These are phyloP conservation scores for Macrocentrus cingulum DNA, from an alignment of 1,140 invertebrate species.

Conservation along the genomic window DNA sequence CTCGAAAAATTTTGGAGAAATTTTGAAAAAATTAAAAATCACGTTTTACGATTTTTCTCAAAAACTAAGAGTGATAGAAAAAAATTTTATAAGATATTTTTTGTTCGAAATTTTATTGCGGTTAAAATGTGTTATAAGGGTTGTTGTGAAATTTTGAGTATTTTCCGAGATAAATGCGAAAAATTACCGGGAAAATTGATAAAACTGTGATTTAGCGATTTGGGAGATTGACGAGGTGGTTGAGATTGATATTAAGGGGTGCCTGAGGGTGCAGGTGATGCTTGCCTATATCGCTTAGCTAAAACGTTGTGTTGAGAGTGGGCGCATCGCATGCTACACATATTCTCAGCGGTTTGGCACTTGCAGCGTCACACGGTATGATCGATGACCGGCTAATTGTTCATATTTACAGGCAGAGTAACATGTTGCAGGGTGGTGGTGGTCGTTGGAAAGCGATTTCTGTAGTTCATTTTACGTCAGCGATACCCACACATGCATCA, in stretches of 20 bases:
- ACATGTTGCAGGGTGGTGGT: conserved; percentile 21
- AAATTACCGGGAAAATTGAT: too few species aligned
- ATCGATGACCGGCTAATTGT: conserved; percentile 49
- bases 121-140: too few species aligned
- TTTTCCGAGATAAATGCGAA: too few species aligned
- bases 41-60: too few species aligned
- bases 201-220: too few species aligned
- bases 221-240: too few species aligned
- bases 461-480: conserved; percentile 12
- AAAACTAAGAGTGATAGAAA: too few species aligned
- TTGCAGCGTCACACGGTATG: conserved; percentile 33
- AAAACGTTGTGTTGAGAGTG: conserved; percentile 4
- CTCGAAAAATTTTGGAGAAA: too few species aligned
- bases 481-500: neutral
- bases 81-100: too few species aligned
- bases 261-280: conserved; percentile 5
- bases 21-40: too few species aligned
- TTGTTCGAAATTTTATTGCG: too few species aligned
- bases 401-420: conserved; percentile 42
- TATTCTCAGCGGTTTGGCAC: conserved; percentile 16
- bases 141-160: too few species aligned
- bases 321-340: conserved; percentile 7
- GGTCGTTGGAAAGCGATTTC: conserved; percentile 4
- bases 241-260: neutral
- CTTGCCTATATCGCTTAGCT: neutral